Conservation (phyloP, 2,888 invertebrate genomes). For the Drosophila cyrtoloma region DNA sequence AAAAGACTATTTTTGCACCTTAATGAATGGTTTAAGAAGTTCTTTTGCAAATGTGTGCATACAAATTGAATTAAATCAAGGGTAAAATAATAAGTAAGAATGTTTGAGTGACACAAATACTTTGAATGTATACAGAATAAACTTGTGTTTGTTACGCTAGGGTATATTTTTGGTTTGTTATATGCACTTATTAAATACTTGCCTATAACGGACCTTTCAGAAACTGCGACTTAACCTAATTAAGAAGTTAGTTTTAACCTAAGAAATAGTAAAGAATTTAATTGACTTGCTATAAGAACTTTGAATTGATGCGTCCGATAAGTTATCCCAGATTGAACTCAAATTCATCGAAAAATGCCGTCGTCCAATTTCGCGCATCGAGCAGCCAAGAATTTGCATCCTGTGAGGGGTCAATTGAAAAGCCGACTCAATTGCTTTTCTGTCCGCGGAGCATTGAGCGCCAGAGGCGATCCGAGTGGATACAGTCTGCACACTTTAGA, state of each 20-base stretch:
- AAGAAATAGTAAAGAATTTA: background rate
- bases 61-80: background rate
- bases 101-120: background rate
- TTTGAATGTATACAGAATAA: background rate
- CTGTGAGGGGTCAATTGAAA: background rate
- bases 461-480: background rate
- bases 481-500: background rate
- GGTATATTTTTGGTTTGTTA: background rate
- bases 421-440: background rate
- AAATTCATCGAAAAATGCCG: background rate
- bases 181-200: background rate
- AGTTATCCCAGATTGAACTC: background rate
- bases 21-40: background rate
- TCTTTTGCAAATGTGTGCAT: background rate
- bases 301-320: background rate
- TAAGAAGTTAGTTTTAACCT: background rate
- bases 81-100: background rate
- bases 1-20: background rate
- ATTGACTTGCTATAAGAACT: background rate
- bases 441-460: no score
- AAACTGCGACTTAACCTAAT: background rate
- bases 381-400: no score
- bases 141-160: background rate
- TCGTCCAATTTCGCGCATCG: no score
- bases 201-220: background rate